Percentiles rank a stretch among this genome's conserved stretches.
phyloP scores from a whole-genome alignment of 2,797 vertebrate species.

The Gastrophryne carolinensis region DNA sequence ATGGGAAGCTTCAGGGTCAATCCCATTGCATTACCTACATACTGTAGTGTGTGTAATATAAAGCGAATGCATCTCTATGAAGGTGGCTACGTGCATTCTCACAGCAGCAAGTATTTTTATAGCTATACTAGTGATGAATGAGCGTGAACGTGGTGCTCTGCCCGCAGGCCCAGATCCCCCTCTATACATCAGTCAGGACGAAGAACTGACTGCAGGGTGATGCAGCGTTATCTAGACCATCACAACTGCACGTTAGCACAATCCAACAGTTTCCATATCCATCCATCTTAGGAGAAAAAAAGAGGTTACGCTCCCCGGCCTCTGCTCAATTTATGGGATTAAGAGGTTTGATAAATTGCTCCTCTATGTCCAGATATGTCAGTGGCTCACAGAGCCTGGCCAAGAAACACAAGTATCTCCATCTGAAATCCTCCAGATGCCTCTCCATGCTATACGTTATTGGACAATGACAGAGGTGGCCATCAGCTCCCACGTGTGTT shows the following conservation, averaged over 20 bases:
- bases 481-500: neutral
- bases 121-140: conserved; percentile 14
- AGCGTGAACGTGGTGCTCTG: neutral
- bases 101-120: neutral
- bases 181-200: conserved; percentile 11
- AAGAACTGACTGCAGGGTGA: neutral
- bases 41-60: neutral
- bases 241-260: conserved; percentile 1
- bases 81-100: conserved; percentile 9
- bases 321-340: conserved; percentile 48
- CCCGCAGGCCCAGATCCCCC: neutral
- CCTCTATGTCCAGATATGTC: conserved; percentile 57
- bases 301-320: conserved; percentile 40
- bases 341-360: conserved; percentile 55
- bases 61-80: neutral
- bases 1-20: no score
- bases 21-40: no score
- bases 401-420: conserved; percentile 61
- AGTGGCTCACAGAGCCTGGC: conserved; percentile 55
- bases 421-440: conserved; percentile 60
- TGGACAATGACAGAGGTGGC: conserved; percentile 59
- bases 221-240: conserved; percentile 27
- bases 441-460: conserved; percentile 62
- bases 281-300: neutral
- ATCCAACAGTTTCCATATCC: conserved; percentile 22